Evolutionary conservation across 2,113 vertebrate species (phyloP).

Genomic region (Aspidoscelis tigris): DNA sequence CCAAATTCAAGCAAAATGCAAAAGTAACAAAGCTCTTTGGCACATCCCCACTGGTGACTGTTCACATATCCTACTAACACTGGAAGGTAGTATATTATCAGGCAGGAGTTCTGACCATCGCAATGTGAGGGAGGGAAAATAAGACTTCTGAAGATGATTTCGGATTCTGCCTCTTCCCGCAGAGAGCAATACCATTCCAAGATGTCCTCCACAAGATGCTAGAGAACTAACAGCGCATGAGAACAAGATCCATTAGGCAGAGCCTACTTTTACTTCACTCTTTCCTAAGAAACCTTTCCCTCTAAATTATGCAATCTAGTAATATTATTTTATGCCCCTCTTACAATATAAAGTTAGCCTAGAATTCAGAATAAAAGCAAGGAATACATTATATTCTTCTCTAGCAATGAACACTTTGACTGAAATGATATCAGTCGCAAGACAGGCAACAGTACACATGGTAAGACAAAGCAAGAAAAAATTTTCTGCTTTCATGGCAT

Average conservation of each 20-base stretch:
- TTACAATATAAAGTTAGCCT: background rate
- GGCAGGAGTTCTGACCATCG: too few relatives aligned
- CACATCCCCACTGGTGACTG: too few relatives aligned
- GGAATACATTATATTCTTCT: background rate
- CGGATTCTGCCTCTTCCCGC: too few relatives aligned
- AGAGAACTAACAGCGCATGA: background rate
- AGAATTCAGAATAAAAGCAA: background rate
- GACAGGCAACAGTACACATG: background rate
- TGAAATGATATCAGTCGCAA: background rate
- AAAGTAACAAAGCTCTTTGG: too few relatives aligned
- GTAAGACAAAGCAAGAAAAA: conserved; percentile 3
- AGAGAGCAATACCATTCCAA: too few relatives aligned
- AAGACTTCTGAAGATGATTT: too few relatives aligned
- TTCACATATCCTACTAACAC: too few relatives aligned
- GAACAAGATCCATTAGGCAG: background rate
- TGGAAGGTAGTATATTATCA: too few relatives aligned
- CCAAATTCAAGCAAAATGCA: too few relatives aligned
- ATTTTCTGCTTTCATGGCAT: background rate
- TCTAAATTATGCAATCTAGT: background rate
- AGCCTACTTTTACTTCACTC: background rate
- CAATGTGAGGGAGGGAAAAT: too few relatives aligned
- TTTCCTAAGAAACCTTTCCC: background rate
- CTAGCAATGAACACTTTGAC: background rate
- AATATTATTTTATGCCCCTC: background rate
- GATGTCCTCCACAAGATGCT: too few relatives aligned